Evolutionary conservation across 2,888 invertebrate species (phyloP), one percentile per base, ranked within the genome.

Genomic region (Drosophila demipolita): DNA sequence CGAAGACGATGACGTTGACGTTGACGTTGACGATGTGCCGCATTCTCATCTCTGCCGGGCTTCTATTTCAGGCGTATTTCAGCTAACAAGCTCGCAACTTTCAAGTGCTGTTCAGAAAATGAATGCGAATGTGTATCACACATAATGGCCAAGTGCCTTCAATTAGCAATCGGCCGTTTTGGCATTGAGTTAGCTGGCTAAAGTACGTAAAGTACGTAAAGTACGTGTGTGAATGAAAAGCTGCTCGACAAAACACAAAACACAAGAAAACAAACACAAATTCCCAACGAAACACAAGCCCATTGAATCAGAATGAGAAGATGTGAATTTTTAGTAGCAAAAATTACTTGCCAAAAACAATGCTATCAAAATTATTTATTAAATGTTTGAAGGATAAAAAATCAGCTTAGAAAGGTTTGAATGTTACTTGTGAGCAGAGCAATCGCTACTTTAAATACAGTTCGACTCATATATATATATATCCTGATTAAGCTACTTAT

Each of bases 81-180:
- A 45, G 33, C 68, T 72, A 74, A 78, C 78, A 84, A 89, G 75
- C 88, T 82, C 54, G 72, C 86, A 75, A 84, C 71, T 82, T 68
- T 85, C 86, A 71, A 84, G 83, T 77, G 87, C 63, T 74, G 66
- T 71, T 82, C 80, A 75, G 68, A 69, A 70, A 1, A 54, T 58
- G 70, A 75, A 76, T 78, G 62, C 73, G 76, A 69, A 70, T 68
- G 72, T 66, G 79, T 71, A 66, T 71, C 75, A 57, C 71, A 81
- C 84, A 90, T 85, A 85, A 90, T 90, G 89, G 75, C 89, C 89
- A 75, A 87, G 89, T 73, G 84, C 87, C 81, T 77, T 90, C 87
- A 85, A 85, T 85, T 85, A 80, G 83, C 82, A 81, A 78, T 78
- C 81, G 73, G 64, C 64, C 66, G 77, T 77, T 64, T 77, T 77